Evolutionary conservation across 2,888 invertebrate species (phyloP), one percentile per base, ranked within the genome.

Genomic region (Limnephilus rhombicus): DNA sequence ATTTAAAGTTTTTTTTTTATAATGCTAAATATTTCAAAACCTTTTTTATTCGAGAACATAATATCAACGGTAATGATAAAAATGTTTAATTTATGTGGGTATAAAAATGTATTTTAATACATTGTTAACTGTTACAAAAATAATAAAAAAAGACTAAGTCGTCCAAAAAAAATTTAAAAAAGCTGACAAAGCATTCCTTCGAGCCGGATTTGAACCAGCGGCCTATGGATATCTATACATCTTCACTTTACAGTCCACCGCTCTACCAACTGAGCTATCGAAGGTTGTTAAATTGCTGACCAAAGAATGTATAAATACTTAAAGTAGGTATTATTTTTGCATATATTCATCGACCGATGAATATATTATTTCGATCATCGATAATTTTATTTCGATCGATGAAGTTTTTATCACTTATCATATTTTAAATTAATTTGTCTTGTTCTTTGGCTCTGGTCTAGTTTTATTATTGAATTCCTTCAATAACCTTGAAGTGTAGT

Each of bases 191-290:
- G 68, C 68, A 68, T n/a, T 93, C 93, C 93, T 93, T 93, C 93
- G 93, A 93, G 90, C 93, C 93, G 93, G 93, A 93, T 93, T 93
- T 96, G 96, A 96, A 96, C 96, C 96, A 96, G 96, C 96, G 96
- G 96, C 96, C 96, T 96, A 96, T 96, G 96, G 96, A 96, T 96
- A 82, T 68, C 68, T 68, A 68, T 68, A 68, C 68, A 68, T n/a
- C 68, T 24, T 68, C 68, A 68, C 68, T 24, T 68, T 96, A 96
- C 96, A 96, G 96, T 96, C 96, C 96, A 96, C 96, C 96, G 96
- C 96, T 96, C 96, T 96, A 96, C 96, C 96, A 96, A 96, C 96
- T 96, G 96, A 96, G 96, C 96, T 96, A 96, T 96, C 96, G 96
- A 96, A 96, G 96, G 96, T 94, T 93, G 5, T 1, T 9, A 1